Base-by-base conservation (phyloP, 2,113 vertebrate species). In the Toxotes jaculatrix region DNA sequence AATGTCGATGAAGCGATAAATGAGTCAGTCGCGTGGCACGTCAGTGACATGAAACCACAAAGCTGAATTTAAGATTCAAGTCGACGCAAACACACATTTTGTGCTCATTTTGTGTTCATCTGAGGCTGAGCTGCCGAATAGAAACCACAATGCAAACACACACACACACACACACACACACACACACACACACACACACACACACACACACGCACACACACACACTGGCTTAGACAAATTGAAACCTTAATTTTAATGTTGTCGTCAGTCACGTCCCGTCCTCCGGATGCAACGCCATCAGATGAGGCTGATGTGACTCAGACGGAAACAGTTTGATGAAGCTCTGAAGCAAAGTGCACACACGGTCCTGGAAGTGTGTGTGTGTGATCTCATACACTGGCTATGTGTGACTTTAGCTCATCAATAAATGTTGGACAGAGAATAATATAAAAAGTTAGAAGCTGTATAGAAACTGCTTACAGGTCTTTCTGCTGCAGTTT, bases 261-360 rank as follows among this genome's bases (percentile, higher is more conserved):
- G 36, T 5, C 43, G 69, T 69, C 49, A 83, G 19, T 27, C 27
- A 27, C n/a, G 27, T 31, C 40, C 43, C 31, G 11, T 67, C 47
- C 42, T 60, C 53, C 2, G 9, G 53, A 82, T n/a, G 59, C 63
- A 16, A 77, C 40, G 16, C 21, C 43, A 21, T 62, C 51, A 59
- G 57, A 59, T 47, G 49, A 75, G 34, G 49, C 17, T 72, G 57
- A 69, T 60, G 23, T 59, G 6, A 67, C 47, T n/a, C 7, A 0
- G 14, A 63, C 38, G 16, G 27, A 74, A 77, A 78, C 55, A 80
- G 76, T 62, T n/a, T 27, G 45, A 85, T 74, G 57, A 80, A 6
- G 3, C 21, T 68, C 11, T 31, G 4, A 34, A 38, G 36, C 14
- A 27, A 32, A 64, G 16, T 40, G 17, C 7, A 32, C 51, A 59